These are phyloP conservation scores for Drosophila auraria DNA, from an alignment of 1,140 invertebrate species.

Conservation along the genomic window DNA sequence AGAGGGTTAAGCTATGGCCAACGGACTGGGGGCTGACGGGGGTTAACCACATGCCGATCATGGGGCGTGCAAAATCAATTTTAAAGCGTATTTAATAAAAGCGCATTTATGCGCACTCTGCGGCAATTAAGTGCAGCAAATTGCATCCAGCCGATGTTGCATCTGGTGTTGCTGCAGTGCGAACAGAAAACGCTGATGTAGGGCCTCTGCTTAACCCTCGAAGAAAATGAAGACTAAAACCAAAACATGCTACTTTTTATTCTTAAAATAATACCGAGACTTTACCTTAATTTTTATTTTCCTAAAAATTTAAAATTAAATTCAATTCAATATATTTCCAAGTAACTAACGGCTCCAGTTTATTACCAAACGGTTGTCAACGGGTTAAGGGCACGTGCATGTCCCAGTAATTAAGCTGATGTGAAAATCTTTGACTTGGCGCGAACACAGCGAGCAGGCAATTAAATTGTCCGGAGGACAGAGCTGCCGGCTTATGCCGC, in stretches of 20 bases:
- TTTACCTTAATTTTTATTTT: too few species aligned
- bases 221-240: not conserved
- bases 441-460: constrained; percentile 70
- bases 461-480: constrained; percentile 70
- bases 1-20: constrained; percentile 20
- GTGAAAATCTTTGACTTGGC: constrained; percentile 73
- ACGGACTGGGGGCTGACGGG: constrained; percentile 16
- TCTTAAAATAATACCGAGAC: too few species aligned
- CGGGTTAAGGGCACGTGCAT: constrained; percentile 5
- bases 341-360: not conserved
- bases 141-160: constrained; percentile 13
- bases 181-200: not conserved
- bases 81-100: constrained; percentile 80
- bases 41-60: constrained; percentile 66
- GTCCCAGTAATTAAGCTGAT: constrained; percentile 69
- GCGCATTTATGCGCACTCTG: constrained; percentile 69
- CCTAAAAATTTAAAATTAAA: too few species aligned
- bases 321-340: too few species aligned
- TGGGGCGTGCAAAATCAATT: constrained; percentile 70
- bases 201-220: constrained; percentile 5
- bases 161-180: not conserved
- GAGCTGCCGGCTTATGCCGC: constrained; percentile 49
- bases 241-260: too few species aligned
- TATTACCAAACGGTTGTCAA: not conserved
- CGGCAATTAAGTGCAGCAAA: constrained; percentile 73